Conservation (phyloP, 2,888 invertebrate genomes). For the Halocaridina rubra region DNA sequence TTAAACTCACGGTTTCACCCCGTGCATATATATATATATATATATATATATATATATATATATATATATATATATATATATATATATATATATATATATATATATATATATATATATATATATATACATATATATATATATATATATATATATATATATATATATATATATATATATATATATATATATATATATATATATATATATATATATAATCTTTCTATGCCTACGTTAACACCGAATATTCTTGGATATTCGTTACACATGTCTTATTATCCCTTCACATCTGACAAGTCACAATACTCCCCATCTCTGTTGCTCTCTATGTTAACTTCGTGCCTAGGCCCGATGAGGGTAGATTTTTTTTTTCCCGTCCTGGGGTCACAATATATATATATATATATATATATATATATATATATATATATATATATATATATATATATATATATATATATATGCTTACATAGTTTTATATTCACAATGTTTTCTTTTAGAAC, state of each 20-base stretch:
- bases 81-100: background rate
- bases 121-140: slow-evolving; percentile 6
- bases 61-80: slow-evolving; percentile 8
- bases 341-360: too few species aligned
- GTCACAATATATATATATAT: background rate
- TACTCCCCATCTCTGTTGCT: background rate
- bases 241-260: too few species aligned
- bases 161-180: background rate
- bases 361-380: too few species aligned
- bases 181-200: background rate
- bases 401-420: background rate
- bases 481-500: too few species aligned
- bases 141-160: slow-evolving; percentile 14
- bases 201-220: background rate
- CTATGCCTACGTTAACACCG: background rate
- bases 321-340: too few species aligned
- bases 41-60: background rate
- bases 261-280: too few species aligned
- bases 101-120: background rate
- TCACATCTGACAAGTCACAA: too few species aligned
- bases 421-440: background rate
- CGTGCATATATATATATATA: background rate
- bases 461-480: background rate
- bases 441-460: background rate
- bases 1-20: too few species aligned